Conservation (phyloP, 2,113 vertebrate genomes). For the Sinocyclocheilus anshuiensis region DNA sequence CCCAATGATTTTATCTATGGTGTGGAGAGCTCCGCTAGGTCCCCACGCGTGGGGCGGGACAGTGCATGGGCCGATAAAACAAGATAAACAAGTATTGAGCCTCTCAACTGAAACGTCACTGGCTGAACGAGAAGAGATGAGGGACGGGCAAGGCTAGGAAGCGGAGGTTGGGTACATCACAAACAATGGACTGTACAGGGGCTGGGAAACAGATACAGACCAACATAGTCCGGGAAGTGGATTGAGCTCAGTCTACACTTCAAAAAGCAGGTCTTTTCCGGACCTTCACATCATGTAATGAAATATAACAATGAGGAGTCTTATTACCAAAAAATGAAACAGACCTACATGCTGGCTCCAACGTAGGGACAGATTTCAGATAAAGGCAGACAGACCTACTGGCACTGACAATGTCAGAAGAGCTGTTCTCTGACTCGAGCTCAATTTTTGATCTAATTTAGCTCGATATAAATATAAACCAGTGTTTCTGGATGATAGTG, state of each 20-base stretch:
- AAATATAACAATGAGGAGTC: slow-evolving; percentile 44
- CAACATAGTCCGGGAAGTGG: slow-evolving; percentile 35
- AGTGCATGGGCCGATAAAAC: slow-evolving; percentile 7
- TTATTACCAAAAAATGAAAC: slow-evolving; percentile 36
- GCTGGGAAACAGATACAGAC: slow-evolving; percentile 26
- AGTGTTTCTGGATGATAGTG: neutral
- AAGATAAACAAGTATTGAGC: slow-evolving; percentile 48
- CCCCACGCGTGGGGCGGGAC: slow-evolving; percentile 4
- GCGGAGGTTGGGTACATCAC: neutral
- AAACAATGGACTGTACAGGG: neutral
- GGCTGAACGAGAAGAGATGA: slow-evolving; percentile 7
- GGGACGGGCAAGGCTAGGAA: neutral
- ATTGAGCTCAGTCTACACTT: slow-evolving; percentile 20
- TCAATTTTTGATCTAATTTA: neutral
- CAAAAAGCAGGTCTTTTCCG: slow-evolving; percentile 23
- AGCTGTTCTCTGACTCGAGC: neutral
- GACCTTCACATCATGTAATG: slow-evolving; percentile 22
- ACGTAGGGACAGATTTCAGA: slow-evolving; percentile 32
- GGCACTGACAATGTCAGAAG: neutral
- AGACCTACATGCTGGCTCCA: slow-evolving; percentile 40
- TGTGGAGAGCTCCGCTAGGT: slow-evolving; percentile 65
- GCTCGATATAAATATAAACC: slow-evolving; percentile 21
- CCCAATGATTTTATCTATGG: slow-evolving; percentile 73
- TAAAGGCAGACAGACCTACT: slow-evolving; percentile 37
- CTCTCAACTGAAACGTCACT: neutral